Evolutionary conservation across 37 sponge, comb jelly and placozoan species (phyloP).

Genomic region (Chondrosia reniformis): DNA sequence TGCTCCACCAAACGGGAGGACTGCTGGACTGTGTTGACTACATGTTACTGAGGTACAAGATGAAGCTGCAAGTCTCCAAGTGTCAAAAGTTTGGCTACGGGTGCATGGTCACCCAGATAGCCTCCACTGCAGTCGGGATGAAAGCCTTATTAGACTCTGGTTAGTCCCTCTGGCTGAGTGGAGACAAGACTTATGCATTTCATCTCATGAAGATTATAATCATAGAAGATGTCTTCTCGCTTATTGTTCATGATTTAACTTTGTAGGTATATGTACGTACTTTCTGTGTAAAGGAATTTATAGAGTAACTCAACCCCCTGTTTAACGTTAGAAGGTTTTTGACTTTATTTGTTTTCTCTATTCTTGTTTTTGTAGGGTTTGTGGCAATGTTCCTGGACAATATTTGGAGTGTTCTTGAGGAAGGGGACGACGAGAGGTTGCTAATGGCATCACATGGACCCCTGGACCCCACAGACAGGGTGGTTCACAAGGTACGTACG

Average conservation of each 20-base stretch:
- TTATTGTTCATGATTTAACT: not conserved
- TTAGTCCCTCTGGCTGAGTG: slow-evolving; percentile 21
- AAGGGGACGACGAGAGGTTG: slow-evolving; percentile 46
- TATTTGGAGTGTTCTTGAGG: slow-evolving; percentile 63
- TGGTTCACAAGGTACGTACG: slow-evolving; percentile 57
- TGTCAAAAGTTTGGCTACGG: slow-evolving; percentile 90
- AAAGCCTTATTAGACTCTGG: slow-evolving; percentile 60
- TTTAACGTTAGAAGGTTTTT: no score
- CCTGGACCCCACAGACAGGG: slow-evolving; percentile 71
- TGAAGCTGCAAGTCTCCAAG: slow-evolving; percentile 78
- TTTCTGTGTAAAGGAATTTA: not conserved
- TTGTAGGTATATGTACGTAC: not conserved
- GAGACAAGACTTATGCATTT: no score
- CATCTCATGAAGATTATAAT: no score
- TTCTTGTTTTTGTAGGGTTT: slow-evolving; percentile 40
- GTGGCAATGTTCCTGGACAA: slow-evolving; percentile 53
- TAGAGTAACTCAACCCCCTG: no score
- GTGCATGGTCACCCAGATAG: slow-evolving; percentile 75
- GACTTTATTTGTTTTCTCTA: not conserved
- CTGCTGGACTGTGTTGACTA: slow-evolving; percentile 59
- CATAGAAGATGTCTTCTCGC: not conserved
- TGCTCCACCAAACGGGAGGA: slow-evolving; percentile 66
- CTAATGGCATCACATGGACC: slow-evolving; percentile 55
- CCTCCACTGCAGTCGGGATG: slow-evolving; percentile 77
- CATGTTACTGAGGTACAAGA: slow-evolving; percentile 65